A percentile compares a stretch with the other conserved stretches of the same genome.
Conservation (phyloP, 2,113 vertebrate species). For the Dendropsophus ebraccatus region DNA sequence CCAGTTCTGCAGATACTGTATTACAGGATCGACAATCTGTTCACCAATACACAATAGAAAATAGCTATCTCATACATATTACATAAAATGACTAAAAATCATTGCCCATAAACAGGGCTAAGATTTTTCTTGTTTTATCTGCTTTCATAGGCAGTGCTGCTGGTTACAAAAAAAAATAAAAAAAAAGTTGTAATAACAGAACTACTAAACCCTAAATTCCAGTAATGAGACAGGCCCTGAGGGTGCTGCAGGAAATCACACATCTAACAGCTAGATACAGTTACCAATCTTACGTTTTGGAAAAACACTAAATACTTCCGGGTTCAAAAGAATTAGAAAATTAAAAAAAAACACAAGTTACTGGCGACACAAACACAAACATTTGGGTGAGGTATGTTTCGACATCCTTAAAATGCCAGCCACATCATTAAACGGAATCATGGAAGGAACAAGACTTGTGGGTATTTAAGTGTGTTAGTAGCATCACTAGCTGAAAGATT, state of each 20-base stretch:
- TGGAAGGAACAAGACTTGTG: too few relatives aligned
- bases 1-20: slow-evolving; percentile 46
- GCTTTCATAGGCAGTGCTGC: slow-evolving; percentile 57
- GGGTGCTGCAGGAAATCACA: slow-evolving; percentile 43
- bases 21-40: slow-evolving; percentile 50
- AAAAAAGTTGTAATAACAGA: slow-evolving; percentile 16
- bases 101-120: slow-evolving; percentile 42
- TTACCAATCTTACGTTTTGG: slow-evolving; percentile 1
- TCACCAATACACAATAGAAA: slow-evolving; percentile 56
- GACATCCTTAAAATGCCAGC: neutral
- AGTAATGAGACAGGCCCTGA: slow-evolving; percentile 55
- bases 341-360: too few relatives aligned
- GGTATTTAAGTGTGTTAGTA: too few relatives aligned
- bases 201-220: slow-evolving; percentile 41
- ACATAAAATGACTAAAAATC: slow-evolving; percentile 55
- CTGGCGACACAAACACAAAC: too few relatives aligned
- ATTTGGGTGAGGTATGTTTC: neutral
- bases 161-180: slow-evolving; percentile 34
- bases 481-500: too few relatives aligned
- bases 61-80: slow-evolving; percentile 58
- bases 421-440: too few relatives aligned
- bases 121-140: slow-evolving; percentile 41
- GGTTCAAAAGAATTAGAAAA: too few relatives aligned
- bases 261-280: slow-evolving; percentile 38
- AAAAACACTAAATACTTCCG: too few relatives aligned